Conservation (phyloP, 1,140 invertebrate genomes). For the Monomorium pharaonis region DNA sequence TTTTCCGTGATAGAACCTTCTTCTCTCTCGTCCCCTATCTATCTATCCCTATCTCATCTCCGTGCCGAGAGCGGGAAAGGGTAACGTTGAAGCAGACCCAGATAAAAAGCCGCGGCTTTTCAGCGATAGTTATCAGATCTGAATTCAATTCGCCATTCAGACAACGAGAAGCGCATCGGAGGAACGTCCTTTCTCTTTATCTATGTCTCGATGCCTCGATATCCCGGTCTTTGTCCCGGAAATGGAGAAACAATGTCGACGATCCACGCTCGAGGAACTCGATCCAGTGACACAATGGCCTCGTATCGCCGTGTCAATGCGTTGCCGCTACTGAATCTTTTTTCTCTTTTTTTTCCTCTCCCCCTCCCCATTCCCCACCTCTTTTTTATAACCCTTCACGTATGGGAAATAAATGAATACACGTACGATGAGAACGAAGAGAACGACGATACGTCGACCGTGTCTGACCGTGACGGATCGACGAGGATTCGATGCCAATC, state of each 20-base stretch:
- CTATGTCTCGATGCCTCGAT: background rate
- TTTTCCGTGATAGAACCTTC: constrained; percentile 39
- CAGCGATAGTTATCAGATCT: constrained; percentile 48
- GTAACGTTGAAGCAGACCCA: background rate
- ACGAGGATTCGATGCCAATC: constrained; percentile 49
- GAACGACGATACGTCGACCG: constrained; percentile 49
- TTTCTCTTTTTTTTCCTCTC: too few species aligned
- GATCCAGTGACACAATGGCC: constrained; percentile 40
- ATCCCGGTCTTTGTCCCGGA: constrained; percentile 7
- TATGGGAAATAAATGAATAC: constrained; percentile 35
- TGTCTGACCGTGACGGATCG: constrained; percentile 51
- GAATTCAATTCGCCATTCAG: constrained; percentile 56
- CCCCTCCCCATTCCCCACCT: too few species aligned
- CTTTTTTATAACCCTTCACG: constrained; percentile 19
- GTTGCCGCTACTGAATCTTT: background rate
- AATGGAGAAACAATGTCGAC: constrained; percentile 33
- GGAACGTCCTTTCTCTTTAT: background rate
- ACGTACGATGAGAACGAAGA: constrained; percentile 39
- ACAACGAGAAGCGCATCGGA: constrained; percentile 5
- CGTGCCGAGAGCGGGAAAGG: background rate
- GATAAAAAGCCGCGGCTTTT: constrained; percentile 54
- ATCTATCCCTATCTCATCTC: background rate
- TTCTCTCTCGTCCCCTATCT: background rate
- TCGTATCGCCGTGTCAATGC: background rate
- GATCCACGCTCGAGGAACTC: constrained; percentile 19